phyloP scores from a whole-genome alignment of 2,797 vertebrate species.

The Silurus lanzhouensis region DNA sequence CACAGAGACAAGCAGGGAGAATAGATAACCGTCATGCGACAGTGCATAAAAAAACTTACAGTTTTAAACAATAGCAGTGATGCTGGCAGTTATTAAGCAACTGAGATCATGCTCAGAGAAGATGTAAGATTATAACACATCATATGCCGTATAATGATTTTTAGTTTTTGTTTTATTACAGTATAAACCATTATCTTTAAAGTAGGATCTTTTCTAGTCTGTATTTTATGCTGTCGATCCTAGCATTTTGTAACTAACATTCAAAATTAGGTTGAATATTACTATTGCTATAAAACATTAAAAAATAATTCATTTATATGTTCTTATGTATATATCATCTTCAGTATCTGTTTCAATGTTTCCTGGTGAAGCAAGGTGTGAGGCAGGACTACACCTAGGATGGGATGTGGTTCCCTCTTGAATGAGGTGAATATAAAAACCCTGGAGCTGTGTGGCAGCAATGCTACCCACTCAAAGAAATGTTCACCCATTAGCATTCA shows the following conservation, averaged over 20 bases:
- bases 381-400: background rate
- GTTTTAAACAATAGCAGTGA: slow-evolving; percentile 4
- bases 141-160: background rate
- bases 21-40: slow-evolving; percentile 44
- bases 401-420: background rate
- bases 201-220: background rate
- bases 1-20: slow-evolving; percentile 41
- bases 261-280: background rate
- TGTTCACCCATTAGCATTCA: too few relatives aligned
- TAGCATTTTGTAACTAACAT: background rate
- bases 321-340: too few relatives aligned
- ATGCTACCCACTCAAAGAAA: background rate
- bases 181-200: background rate
- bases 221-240: background rate
- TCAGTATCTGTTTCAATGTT: background rate
- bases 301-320: background rate
- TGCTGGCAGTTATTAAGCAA: slow-evolving; percentile 32
- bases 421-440: background rate
- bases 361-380: background rate
- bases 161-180: background rate
- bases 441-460: background rate
- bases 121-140: slow-evolving; percentile 11
- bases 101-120: background rate
- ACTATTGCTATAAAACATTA: background rate
- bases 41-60: slow-evolving; percentile 17